A percentile compares a stretch with the other conserved stretches of the same genome.
phyloP scores from a whole-genome alignment of 2,113 vertebrate species.

The rabbit (Oryctolagus cuniculus) region DNA sequence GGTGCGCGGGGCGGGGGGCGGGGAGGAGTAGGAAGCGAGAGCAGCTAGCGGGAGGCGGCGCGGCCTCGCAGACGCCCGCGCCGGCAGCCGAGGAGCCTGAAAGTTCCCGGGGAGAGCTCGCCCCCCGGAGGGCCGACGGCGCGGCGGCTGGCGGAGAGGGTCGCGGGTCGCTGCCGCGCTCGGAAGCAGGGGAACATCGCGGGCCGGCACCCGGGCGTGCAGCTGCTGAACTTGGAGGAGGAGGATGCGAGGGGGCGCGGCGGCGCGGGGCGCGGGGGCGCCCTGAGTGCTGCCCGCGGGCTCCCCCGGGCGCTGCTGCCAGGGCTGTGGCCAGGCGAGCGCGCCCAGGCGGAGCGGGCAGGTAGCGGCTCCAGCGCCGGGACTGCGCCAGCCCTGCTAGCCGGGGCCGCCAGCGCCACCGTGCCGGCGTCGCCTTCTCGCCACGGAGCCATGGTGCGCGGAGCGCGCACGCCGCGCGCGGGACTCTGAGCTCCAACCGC shows the following conservation, averaged over 20 bases:
- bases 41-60: slow-evolving; percentile 65
- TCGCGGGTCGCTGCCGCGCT: slow-evolving; percentile 5
- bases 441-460: slow-evolving; percentile 76
- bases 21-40: slow-evolving; percentile 59
- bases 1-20: slow-evolving; percentile 14
- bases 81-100: slow-evolving; percentile 72
- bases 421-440: slow-evolving; percentile 65
- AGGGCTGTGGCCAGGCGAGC: background rate
- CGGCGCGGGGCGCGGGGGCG: slow-evolving; percentile 38
- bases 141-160: background rate
- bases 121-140: background rate
- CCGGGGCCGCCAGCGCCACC: slow-evolving; percentile 70
- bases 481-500: slow-evolving; percentile 69
- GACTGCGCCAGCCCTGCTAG: slow-evolving; percentile 63
- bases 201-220: background rate
- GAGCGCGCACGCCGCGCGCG: slow-evolving; percentile 68
- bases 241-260: slow-evolving; percentile 63
- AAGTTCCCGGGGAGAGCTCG: slow-evolving; percentile 82
- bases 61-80: slow-evolving; percentile 75
- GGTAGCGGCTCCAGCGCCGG: slow-evolving; percentile 50
- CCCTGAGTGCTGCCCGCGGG: background rate
- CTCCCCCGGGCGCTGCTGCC: background rate
- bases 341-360: slow-evolving; percentile 28
- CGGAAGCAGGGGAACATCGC: background rate
- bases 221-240: slow-evolving; percentile 70